Conservation (phyloP, 1,140 invertebrate genomes). For the Drosophila parvula region DNA sequence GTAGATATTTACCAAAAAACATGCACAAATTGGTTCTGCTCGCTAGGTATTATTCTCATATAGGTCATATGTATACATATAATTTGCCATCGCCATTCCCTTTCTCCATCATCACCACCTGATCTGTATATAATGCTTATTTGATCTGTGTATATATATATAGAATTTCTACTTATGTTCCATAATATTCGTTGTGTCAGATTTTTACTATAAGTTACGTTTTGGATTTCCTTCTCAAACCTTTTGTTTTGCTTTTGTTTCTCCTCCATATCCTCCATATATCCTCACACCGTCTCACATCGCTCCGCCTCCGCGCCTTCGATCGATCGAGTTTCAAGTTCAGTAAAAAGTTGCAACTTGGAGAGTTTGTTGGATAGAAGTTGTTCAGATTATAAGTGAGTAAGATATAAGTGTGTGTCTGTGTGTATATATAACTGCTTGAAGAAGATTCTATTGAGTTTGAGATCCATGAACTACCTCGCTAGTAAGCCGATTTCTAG, state of each 20-base stretch:
- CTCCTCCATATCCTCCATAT: neutral
- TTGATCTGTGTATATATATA: slow-evolving; percentile 76
- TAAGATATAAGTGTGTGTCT: slow-evolving; percentile 55
- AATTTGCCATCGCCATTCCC: slow-evolving; percentile 50
- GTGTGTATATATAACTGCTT: slow-evolving; percentile 53
- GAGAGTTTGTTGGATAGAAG: slow-evolving; percentile 57
- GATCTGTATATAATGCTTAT: slow-evolving; percentile 76
- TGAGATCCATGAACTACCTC: slow-evolving; percentile 68
- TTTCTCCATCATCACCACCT: slow-evolving; percentile 5
- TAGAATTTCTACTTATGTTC: slow-evolving; percentile 84
- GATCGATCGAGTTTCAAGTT: slow-evolving; percentile 44
- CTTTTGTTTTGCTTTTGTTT: slow-evolving; percentile 65
- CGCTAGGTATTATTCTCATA: slow-evolving; percentile 71
- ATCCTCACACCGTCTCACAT: neutral
- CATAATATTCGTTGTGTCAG: slow-evolving; percentile 84
- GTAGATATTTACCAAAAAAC: slow-evolving; percentile 72
- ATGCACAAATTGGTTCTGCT: slow-evolving; percentile 80
- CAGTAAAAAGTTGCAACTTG: slow-evolving; percentile 71
- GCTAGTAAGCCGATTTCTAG: slow-evolving; percentile 68
- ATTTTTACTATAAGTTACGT: slow-evolving; percentile 84
- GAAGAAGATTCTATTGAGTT: slow-evolving; percentile 70
- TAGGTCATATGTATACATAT: slow-evolving; percentile 66
- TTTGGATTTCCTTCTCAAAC: slow-evolving; percentile 79
- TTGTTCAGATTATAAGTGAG: slow-evolving; percentile 53
- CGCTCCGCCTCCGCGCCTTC: neutral